These are phyloP conservation scores for Esox masquinongy DNA, from an alignment of 2,797 vertebrate species.

Conservation along the genomic window DNA sequence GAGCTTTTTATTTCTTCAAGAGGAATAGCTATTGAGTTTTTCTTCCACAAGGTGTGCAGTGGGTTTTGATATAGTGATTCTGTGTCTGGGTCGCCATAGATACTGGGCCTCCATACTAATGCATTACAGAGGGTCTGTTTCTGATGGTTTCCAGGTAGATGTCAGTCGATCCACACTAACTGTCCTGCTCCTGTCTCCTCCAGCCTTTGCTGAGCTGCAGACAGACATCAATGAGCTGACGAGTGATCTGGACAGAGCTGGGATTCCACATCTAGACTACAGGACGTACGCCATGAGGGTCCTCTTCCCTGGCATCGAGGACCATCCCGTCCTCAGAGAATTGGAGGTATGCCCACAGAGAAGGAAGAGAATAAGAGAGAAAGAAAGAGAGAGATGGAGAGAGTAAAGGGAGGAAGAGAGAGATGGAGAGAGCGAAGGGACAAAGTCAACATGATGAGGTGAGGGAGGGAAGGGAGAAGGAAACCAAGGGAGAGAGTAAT, in stretches of 20 bases:
- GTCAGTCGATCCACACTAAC: neutral
- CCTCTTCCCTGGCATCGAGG: conserved; percentile 87
- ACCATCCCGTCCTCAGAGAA: conserved; percentile 84
- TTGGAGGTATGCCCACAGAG: conserved; percentile 68
- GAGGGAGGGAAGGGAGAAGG: neutral
- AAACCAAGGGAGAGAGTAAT: neutral
- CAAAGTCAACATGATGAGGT: too few relatives aligned
- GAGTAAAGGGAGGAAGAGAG: neutral
- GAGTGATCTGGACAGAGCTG: conserved; percentile 86
- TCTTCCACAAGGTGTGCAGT: neutral
- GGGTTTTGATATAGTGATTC: neutral
- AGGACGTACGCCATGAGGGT: conserved; percentile 88
- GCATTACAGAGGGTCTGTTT: neutral
- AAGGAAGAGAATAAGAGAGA: conserved; percentile 8
- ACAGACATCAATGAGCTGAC: conserved; percentile 86
- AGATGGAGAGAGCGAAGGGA: neutral
- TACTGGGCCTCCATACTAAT: neutral
- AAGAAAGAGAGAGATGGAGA: neutral
- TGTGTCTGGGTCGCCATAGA: neutral
- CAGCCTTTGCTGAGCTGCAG: conserved; percentile 92
- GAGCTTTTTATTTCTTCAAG: conserved; percentile 18
- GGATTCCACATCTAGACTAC: conserved; percentile 89
- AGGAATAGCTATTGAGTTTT: conserved; percentile 7
- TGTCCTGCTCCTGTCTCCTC: neutral
- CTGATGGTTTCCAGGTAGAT: neutral